These are phyloP conservation scores for Polydrusus tereticollis DNA, from an alignment of 2,888 invertebrate species.

Conservation along the genomic window DNA sequence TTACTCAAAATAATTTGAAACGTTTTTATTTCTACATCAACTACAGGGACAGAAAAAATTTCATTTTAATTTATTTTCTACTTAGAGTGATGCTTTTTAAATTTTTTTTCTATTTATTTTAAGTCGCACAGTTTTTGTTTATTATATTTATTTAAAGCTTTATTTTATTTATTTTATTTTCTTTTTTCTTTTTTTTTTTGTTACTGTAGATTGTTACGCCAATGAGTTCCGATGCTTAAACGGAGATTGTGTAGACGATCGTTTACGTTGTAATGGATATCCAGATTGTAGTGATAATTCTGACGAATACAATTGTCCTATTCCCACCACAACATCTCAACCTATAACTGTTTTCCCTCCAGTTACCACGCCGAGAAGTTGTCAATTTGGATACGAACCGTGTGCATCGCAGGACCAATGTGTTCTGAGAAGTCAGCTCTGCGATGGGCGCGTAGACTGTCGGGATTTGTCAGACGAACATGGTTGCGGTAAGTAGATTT, in stretches of 20 bases:
- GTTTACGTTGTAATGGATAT: slow-evolving; percentile 72
- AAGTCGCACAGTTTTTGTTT: background rate
- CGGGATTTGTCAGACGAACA: slow-evolving; percentile 88
- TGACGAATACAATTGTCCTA: slow-evolving; percentile 72
- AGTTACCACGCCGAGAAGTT: slow-evolving; percentile 56
- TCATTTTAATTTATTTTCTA: slow-evolving; percentile 2
- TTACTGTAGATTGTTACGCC: slow-evolving; percentile 72
- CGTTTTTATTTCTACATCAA: too few species aligned
- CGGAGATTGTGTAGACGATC: slow-evolving; percentile 70
- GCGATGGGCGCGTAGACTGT: slow-evolving; percentile 84
- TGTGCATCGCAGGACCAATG: slow-evolving; percentile 70
- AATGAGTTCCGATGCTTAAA: slow-evolving; percentile 79
- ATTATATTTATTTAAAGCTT: background rate
- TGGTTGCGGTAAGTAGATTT: slow-evolving; percentile 75
- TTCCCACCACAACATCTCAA: slow-evolving; percentile 60
- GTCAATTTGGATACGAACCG: slow-evolving; percentile 63
- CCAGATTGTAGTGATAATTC: slow-evolving; percentile 73
- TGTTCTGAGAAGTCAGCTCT: slow-evolving; percentile 72
- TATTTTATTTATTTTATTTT: slow-evolving; percentile 48
- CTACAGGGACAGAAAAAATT: background rate
- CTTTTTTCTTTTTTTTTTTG: slow-evolving; percentile 52
- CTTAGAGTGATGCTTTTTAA: slow-evolving; percentile 2
- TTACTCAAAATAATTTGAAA: too few species aligned
- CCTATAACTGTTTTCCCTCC: slow-evolving; percentile 51
- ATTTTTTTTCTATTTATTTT: background rate